These are phyloP conservation scores for Enteromius unitaeniatus DNA, from an alignment of 2,797 vertebrate species.

Conservation along the genomic window DNA sequence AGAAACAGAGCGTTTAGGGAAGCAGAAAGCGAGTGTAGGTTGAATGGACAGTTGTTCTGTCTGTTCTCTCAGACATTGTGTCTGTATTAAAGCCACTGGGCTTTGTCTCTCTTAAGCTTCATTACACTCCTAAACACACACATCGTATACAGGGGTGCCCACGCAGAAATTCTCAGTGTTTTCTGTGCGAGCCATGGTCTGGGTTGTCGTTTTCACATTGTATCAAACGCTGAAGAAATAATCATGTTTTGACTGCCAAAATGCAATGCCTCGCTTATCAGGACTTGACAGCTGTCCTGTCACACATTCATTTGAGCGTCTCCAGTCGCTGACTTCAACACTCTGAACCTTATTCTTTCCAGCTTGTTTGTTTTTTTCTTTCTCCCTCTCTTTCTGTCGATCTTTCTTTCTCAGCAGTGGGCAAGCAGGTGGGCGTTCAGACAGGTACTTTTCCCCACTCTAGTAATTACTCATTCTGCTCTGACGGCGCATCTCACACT, in stretches of 20 bases:
- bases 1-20: not conserved
- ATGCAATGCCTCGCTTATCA: conserved; percentile 43
- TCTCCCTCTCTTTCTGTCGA: not conserved
- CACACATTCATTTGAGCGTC: conserved; percentile 34
- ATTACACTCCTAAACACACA: conserved; percentile 58
- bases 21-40: conserved; percentile 8
- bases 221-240: conserved; percentile 49
- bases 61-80: conserved; percentile 40
- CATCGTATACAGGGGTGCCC: conserved; percentile 40
- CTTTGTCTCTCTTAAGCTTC: conserved; percentile 43
- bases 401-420: not conserved
- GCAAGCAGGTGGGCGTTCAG: conserved; percentile 27
- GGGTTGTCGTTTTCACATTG: conserved; percentile 43
- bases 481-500: conserved; percentile 19
- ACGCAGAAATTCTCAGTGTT: conserved; percentile 33
- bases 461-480: conserved; percentile 29
- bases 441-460: conserved; percentile 33
- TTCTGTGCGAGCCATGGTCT: conserved; percentile 28
- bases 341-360: conserved; percentile 10
- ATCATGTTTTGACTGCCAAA: conserved; percentile 49
- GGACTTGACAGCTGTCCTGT: conserved; percentile 48
- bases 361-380: not conserved
- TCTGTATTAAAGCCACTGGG: conserved; percentile 47
- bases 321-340: conserved; percentile 40
- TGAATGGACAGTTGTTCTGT: conserved; percentile 26